Base-by-base conservation (phyloP, 2,888 invertebrate genomes). In the Oxyscelio sp. region DNA sequence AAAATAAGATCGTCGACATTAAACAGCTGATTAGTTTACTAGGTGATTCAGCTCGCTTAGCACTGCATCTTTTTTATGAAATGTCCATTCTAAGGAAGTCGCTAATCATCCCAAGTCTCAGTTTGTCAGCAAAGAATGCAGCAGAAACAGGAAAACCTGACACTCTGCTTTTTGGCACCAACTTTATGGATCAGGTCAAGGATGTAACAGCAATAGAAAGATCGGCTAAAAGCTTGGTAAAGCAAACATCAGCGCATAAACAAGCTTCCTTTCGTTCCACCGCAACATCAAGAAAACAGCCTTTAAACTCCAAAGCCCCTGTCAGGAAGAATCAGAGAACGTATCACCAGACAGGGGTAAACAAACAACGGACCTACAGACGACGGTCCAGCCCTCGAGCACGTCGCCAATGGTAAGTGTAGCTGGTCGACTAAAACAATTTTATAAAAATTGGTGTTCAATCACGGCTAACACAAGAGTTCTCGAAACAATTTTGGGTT, bases 271-370 rank as follows among this genome's bases (percentile, higher is more conserved):
- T n/a, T n/a, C n/a, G n/a, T n/a, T n/a, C n/a, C n/a, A n/a, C n/a
- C n/a, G n/a, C n/a, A n/a, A n/a, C n/a, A n/a, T n/a, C 11, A 40
- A 40, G 5, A 40, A n/a, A 40, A 40, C 11, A 40, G 40, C 2
- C 40, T 40, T n/a, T 40, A 40, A 40, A 40, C 40, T 40, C n/a
- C 40, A 40, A n/a, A 11, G 40, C 40, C 40, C 40, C 40, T 40
- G 40, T 40, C 40, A 40, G 11, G 40, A 40, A 40, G 40, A 40
- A 40, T n/a, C n/a, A n/a, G 13, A 40, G 40, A 40, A n/a, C 11
- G 40, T n/a, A n/a, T 40, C 40, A 40, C 13, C 11, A 11, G 40
- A n/a, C 40, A 40, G 40, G 40, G 40, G 40, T 11, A 40, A 27
- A 27, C 6, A 27, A 27, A 27, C 27, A 27, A 27, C 27, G 27